Evolutionary conservation across 1,140 invertebrate species (phyloP).

Genomic region (Orussus abietinus): DNA sequence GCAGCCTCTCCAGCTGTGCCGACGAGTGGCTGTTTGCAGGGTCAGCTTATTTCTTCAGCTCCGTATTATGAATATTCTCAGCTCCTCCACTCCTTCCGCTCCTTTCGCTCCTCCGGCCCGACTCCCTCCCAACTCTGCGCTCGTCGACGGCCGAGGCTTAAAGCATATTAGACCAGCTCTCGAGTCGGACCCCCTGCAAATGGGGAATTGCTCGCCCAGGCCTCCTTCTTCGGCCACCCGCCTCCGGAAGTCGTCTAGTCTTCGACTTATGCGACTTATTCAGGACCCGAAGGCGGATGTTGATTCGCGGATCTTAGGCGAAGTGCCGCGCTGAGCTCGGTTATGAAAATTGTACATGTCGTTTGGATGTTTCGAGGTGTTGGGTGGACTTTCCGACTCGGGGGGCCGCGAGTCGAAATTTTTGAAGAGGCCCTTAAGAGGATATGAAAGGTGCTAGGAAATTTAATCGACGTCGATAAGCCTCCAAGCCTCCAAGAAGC

Average conservation of each 20-base stretch:
- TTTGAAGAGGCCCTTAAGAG: no score
- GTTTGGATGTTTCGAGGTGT: constrained; percentile 15
- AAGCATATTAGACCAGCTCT: constrained; percentile 38
- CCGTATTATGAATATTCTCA: constrained; percentile 1
- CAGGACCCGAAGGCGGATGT: no score
- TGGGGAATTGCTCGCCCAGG: constrained; percentile 10
- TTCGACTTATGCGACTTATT: no score
- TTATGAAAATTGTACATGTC: constrained; percentile 23
- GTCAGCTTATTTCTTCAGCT: constrained; percentile 34
- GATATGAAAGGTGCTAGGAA: no score
- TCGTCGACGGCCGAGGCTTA: constrained; percentile 22
- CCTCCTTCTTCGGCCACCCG: constrained; percentile 15
- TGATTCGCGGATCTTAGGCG: no score
- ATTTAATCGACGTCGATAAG: no score
- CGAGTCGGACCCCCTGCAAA: constrained; percentile 28
- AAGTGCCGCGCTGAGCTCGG: constrained; percentile 16
- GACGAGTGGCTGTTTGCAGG: constrained; percentile 29
- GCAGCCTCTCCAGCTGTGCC: constrained; percentile 15
- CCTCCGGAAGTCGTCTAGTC: constrained; percentile 9
- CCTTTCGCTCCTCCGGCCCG: constrained; percentile 6
- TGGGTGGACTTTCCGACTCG: constrained; percentile 8
- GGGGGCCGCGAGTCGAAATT: no score
- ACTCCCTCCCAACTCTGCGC: constrained; percentile 7
- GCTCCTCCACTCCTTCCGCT: constrained; percentile 4
- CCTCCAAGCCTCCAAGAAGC: no score